phyloP scores from a whole-genome alignment of 2,888 invertebrate genomes.

The Lycia hirtaria region DNA sequence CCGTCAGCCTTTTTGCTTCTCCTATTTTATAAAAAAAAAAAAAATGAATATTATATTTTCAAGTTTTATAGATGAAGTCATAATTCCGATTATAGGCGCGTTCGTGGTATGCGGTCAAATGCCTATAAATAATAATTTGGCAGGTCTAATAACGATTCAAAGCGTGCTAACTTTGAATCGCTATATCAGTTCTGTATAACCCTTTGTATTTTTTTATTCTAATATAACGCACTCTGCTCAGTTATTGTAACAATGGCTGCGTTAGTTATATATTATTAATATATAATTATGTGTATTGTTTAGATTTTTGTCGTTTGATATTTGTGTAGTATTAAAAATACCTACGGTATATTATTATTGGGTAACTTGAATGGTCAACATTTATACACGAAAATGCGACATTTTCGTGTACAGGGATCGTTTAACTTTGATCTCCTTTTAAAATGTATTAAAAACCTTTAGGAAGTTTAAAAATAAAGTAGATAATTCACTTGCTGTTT shows the following conservation, averaged over 20 bases:
- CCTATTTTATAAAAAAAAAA: too few species aligned
- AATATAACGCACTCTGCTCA: constrained; percentile 25
- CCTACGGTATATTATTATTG: constrained; percentile 1
- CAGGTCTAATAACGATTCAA: too few species aligned
- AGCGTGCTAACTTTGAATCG: too few species aligned
- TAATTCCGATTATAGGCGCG: too few species aligned
- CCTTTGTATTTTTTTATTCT: too few species aligned
- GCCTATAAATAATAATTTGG: too few species aligned
- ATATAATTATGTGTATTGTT: constrained; percentile 15
- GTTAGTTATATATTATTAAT: constrained; percentile 48
- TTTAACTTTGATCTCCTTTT: constrained; percentile 27
- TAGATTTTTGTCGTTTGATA: constrained; percentile 10
- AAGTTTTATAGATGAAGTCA: too few species aligned
- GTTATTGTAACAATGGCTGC: constrained; percentile 62
- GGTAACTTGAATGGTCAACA: neutral
- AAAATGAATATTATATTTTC: too few species aligned
- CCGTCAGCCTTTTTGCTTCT: too few species aligned
- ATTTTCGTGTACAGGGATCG: neutral
- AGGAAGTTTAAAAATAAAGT: constrained; percentile 6
- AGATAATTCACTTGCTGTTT: neutral
- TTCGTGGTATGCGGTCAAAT: too few species aligned
- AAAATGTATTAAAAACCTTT: constrained; percentile 6
- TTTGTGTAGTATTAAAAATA: neutral
- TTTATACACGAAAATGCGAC: neutral
- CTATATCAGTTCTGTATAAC: too few species aligned